Evolutionary conservation across 2,888 invertebrate species (phyloP), one percentile per base, ranked within the genome.

Genomic region (Idaea aversata): DNA sequence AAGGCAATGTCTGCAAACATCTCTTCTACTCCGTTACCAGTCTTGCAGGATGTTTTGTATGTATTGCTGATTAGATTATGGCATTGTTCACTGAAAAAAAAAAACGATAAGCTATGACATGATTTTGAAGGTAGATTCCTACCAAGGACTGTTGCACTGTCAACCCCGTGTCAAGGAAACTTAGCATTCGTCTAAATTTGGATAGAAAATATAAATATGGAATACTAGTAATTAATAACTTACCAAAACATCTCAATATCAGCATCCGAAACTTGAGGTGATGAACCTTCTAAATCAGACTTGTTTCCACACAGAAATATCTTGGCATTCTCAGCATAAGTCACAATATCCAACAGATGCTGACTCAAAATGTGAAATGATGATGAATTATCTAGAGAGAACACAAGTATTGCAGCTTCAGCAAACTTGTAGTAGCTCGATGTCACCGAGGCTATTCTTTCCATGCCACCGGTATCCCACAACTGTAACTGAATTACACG

Each of bases 401-500:
- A 99, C 5, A 98, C 98, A 70, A 99, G 93, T 77, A 99, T 95
- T 67, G 98, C 98, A 69, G 98, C 98, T 85, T 98, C 98, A 4
- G 98, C 97, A 91, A 98, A 98, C 90, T 98, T 98, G 86, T 98
- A 99, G 85, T 99, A 99, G 82, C 97, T 98, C 36, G 98, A 97
- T 13, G 98, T 98, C 25, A 99, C 97, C 4, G 98, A 98, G 61
- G 98, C 98, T 71, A 98, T 98, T 77, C 98, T 94, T 88, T 99
- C 99, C 97, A 99, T 98, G 62, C 98, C 98, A 74, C 98, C 98
- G 57, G 99, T 99, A 84, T 99, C 99, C 98, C 98, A 99, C 74
- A 99, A 90, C 90, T 98, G 98, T 70, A 99, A 91, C 98, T 98
- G 86, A 80, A 83, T 67, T 75, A 47, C 15, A 73, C 59, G 65